Conservation (phyloP, 2,888 invertebrate species). For the Incurvaria masculella region DNA sequence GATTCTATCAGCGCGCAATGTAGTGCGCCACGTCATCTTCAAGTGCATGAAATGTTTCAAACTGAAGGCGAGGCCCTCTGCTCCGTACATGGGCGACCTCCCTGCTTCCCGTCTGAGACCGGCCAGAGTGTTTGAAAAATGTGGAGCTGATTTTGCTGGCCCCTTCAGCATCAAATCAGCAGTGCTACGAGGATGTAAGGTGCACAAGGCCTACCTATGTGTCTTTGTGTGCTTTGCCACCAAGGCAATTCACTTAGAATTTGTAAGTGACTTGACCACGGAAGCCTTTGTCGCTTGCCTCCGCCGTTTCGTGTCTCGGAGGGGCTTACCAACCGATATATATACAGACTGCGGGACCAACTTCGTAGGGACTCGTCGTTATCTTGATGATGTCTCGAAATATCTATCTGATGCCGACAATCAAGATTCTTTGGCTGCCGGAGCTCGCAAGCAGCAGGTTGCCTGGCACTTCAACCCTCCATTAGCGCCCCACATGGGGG, state of each 20-base stretch:
- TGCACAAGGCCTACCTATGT: constrained; percentile 5
- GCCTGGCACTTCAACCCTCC: constrained; percentile 10
- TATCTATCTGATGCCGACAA: too few species aligned
- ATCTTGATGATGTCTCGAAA: constrained; percentile 7
- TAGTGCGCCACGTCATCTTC: not conserved
- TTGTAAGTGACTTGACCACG: constrained; percentile 7
- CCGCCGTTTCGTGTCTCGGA: constrained; percentile 8
- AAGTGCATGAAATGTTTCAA: not conserved
- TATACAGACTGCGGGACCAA: constrained; percentile 11
- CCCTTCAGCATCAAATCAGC: not conserved
- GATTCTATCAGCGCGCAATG: not conserved
- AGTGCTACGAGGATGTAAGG: not conserved
- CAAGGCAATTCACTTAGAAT: constrained; percentile 12
- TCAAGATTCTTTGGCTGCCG: not conserved
- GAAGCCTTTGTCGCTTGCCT: constrained; percentile 13
- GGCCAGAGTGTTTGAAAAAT: not conserved
- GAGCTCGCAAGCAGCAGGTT: constrained; percentile 1
- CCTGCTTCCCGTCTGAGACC: not conserved
- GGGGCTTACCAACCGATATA: constrained; percentile 4
- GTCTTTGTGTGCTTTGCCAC: constrained; percentile 9
- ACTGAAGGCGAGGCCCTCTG: not conserved
- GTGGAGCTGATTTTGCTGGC: constrained; percentile 1
- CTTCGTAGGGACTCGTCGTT: constrained; percentile 9
- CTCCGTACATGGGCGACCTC: not conserved
- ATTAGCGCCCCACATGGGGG: constrained; percentile 7